Base-by-base conservation (phyloP, 1,140 invertebrate species). In the Aphidius ervi region DNA sequence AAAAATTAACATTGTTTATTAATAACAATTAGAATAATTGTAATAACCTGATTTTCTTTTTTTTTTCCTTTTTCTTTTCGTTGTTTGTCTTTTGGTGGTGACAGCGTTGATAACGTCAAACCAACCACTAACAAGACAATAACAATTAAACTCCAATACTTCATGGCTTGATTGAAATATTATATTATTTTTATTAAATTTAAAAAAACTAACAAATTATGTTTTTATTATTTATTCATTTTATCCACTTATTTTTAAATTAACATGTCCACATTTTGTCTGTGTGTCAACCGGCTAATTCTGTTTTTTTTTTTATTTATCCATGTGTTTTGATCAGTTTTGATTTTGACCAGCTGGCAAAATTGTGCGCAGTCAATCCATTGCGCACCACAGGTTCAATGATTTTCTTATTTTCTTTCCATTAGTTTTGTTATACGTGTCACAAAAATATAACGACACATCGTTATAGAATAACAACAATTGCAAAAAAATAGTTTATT, bases 51-150 rank as follows among this genome's bases (percentile, higher is more conserved):
- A 40, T 74, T 73, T 45, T 41, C 64, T 5, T 68, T 61, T 10
- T 57, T 20, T 50, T 73, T 74, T 45, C 64, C 66, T 49, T 72
- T 71, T 10, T 61, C 67, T 57, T 66, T 72, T 49, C 48, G 64
- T 37, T 59, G 65, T 60, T 65, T 74, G 56, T 63, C 65, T 49
- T 56, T 67, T 0, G 60, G 66, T 10, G 74, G 75, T 10, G 70
- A 75, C 40, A 76, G 52, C 49, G 75, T 77, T 23, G 68, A 62
- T 23, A 20, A 10, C 4, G 61, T 64, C 52, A 65, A 57, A 56
- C 59, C 56, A 58, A 62, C 0, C 39, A 69, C 20, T 10, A 72
- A 60, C 6, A 70, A 60, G 40, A 70, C 40, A 39, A 9, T 53
- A 48, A 63, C 58, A 37, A 59, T 62, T 48, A 71, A 40, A 40